Conservation (phyloP, 1,140 invertebrate species). For the Anoplophora glabripennis region DNA sequence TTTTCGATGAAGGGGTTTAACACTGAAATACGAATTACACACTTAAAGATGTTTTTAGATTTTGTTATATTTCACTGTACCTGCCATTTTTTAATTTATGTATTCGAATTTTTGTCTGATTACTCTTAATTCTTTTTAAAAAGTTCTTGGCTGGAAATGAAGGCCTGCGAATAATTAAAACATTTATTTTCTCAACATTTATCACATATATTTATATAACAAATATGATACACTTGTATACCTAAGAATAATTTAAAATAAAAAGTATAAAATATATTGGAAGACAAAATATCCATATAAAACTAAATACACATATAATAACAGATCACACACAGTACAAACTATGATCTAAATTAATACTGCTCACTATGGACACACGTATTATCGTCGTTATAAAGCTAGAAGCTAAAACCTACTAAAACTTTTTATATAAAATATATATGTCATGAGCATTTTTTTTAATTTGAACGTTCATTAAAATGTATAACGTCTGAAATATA, state of each 20-base stretch:
- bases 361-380: neutral
- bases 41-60: too few species aligned
- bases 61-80: too few species aligned
- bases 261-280: neutral
- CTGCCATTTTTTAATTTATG: too few species aligned
- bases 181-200: slow-evolving; percentile 8
- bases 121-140: too few species aligned
- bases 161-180: slow-evolving; percentile 1
- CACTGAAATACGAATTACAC: too few species aligned
- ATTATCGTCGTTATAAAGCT: neutral
- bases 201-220: slow-evolving; percentile 12
- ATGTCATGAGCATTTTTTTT: slow-evolving; percentile 9
- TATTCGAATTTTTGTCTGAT: too few species aligned
- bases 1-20: too few species aligned
- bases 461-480: slow-evolving; percentile 9
- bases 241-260: too few species aligned
- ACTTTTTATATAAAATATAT: slow-evolving; percentile 16
- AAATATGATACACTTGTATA: neutral
- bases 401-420: slow-evolving; percentile 3
- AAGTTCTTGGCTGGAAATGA: too few species aligned
- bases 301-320: slow-evolving; percentile 11
- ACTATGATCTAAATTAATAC: neutral
- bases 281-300: slow-evolving; percentile 6
- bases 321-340: neutral
- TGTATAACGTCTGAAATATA: slow-evolving; percentile 6